These are phyloP conservation scores for Origma solitaria DNA, from an alignment of 2,113 vertebrate genomes.

Conservation along the genomic window DNA sequence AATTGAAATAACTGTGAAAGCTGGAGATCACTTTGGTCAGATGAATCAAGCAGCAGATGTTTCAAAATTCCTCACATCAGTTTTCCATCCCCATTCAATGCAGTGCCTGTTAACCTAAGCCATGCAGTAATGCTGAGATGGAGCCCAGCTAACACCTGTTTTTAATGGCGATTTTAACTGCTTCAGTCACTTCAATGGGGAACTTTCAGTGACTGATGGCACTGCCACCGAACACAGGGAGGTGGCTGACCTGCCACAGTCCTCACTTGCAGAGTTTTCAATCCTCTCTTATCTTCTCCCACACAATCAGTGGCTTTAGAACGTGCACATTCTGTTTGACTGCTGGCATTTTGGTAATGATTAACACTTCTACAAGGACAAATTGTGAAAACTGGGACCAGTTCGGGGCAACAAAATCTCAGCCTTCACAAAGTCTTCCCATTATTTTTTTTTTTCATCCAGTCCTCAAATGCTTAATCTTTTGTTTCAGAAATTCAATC, in stretches of 20 bases:
- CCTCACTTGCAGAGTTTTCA: not conserved
- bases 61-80: not conserved
- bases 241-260: not conserved
- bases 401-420: not conserved
- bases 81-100: not conserved
- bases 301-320: not conserved
- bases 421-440: not conserved
- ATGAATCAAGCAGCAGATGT: not conserved
- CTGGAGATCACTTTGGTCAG: not conserved
- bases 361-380: slow-evolving; percentile 7
- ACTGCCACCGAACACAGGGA: not conserved
- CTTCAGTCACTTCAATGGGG: not conserved
- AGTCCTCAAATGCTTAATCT: not conserved
- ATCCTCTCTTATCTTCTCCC: not conserved
- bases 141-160: not conserved
- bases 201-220: not conserved
- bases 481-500: not conserved
- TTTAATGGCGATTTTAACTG: not conserved
- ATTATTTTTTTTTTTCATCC: not conserved
- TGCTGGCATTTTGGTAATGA: slow-evolving; percentile 10
- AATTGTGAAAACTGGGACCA: not conserved
- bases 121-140: accelerated
- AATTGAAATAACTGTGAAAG: not conserved
- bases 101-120: not conserved
- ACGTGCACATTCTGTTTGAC: accelerated